phyloP scores from a whole-genome alignment of 37 sponge, comb jelly and placozoan genomes.

The Hexactinellida sp. region DNA sequence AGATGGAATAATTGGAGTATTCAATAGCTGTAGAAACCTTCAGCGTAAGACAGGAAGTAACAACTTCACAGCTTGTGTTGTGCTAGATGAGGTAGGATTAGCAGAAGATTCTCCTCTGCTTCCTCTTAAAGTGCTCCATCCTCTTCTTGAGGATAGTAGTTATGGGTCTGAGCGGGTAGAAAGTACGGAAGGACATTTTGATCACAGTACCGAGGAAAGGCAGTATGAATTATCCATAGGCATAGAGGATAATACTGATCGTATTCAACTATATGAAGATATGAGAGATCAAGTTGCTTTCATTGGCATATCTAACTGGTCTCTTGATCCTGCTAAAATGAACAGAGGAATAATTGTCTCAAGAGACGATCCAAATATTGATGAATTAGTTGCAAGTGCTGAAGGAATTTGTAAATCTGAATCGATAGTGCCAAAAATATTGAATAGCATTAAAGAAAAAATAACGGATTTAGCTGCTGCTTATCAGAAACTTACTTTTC shows the following conservation, averaged over 20 bases:
- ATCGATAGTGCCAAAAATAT: background rate
- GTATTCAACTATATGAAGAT: conserved; percentile 10
- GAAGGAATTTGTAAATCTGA: conserved; percentile 14
- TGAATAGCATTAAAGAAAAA: background rate
- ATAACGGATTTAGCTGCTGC: background rate
- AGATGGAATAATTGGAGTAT: conserved; percentile 62
- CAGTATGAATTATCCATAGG: background rate
- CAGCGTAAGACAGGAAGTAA: conserved; percentile 47
- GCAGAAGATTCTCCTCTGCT: conserved; percentile 90
- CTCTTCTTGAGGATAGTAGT: conserved; percentile 81
- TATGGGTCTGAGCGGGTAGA: conserved; percentile 45
- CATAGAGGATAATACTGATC: background rate
- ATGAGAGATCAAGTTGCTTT: conserved; percentile 20
- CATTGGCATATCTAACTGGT: conserved; percentile 41
- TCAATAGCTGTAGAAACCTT: conserved; percentile 41
- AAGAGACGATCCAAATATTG: conserved; percentile 25
- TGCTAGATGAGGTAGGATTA: conserved; percentile 87
- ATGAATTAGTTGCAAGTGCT: conserved; percentile 27
- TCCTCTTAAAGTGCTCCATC: conserved; percentile 85
- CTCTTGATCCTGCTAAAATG: conserved; percentile 46
- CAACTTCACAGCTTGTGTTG: conserved; percentile 58
- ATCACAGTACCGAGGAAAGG: background rate
- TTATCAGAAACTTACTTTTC: background rate
- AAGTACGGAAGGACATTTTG: background rate
- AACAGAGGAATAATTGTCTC: conserved; percentile 31